Evolutionary conservation across 2,113 vertebrate genomes (phyloP).

Genomic region (Lasiurus borealis): DNA sequence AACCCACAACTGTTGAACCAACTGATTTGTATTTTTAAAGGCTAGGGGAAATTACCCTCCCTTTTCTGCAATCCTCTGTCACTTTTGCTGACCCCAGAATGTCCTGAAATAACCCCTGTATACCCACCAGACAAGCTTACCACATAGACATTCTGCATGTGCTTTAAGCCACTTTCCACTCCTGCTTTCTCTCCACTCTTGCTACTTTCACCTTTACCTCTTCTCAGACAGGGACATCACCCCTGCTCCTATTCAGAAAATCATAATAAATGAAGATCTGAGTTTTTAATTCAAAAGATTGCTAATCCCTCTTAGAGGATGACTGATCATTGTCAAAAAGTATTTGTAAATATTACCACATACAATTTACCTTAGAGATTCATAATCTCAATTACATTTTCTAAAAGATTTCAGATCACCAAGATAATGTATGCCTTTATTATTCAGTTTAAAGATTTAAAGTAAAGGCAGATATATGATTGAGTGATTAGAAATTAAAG

Average conservation of each 20-base stretch:
- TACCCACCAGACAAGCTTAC: neutral
- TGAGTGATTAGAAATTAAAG: conserved; percentile 20
- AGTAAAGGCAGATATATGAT: neutral
- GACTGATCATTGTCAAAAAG: neutral
- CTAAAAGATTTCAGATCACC: conserved; percentile 10
- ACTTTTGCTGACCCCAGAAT: conserved; percentile 26
- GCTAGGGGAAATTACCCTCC: neutral
- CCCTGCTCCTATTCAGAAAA: neutral
- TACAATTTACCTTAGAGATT: neutral
- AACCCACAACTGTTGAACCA: too few relatives aligned
- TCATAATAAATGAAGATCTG: neutral
- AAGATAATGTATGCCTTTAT: neutral
- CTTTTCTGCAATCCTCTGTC: neutral
- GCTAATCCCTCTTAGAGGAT: neutral
- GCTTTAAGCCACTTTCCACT: neutral
- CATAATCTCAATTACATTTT: conserved; percentile 13
- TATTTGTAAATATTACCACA: conserved; percentile 20
- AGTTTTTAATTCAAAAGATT: neutral
- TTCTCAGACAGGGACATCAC: neutral
- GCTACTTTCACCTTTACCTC: neutral
- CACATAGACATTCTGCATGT: neutral
- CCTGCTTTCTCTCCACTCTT: neutral
- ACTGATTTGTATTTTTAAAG: neutral
- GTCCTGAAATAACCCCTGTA: conserved; percentile 8
- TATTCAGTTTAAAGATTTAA: conserved; percentile 24